Evolutionary conservation across 2,113 vertebrate species (phyloP).

Genomic region (Bos javanicus): DNA sequence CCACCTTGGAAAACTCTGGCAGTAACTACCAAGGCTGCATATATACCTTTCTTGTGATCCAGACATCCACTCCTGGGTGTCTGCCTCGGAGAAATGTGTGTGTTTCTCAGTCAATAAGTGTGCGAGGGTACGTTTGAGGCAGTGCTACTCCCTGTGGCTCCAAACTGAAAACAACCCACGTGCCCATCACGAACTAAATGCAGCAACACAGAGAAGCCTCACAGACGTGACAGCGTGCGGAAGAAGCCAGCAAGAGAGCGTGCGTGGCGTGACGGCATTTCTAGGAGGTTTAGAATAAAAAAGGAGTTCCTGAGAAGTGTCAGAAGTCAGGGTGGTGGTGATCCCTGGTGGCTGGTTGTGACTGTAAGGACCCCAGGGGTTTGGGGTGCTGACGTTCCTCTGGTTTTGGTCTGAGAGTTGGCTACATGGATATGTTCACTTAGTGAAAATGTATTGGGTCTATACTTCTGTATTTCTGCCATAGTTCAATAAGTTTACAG

Average conservation of each 20-base stretch:
- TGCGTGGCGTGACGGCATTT: background rate
- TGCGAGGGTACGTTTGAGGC: accelerated
- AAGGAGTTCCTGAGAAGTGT: background rate
- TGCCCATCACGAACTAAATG: background rate
- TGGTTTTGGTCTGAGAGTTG: background rate
- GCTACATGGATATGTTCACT: background rate
- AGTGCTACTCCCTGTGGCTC: too few relatives aligned
- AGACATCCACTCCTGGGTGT: background rate
- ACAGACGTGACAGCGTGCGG: accelerated
- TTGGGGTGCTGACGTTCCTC: background rate
- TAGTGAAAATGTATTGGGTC: background rate
- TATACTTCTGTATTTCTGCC: background rate
- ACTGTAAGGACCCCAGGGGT: accelerated
- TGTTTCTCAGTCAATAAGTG: background rate
- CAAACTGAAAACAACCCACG: background rate
- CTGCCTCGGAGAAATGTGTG: background rate
- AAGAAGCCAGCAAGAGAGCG: background rate
- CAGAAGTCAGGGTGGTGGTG: background rate
- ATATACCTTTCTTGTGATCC: too few relatives aligned
- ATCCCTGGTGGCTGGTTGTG: background rate
- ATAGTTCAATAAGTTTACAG: background rate
- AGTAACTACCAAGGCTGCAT: background rate
- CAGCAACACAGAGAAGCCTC: background rate
- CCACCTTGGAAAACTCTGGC: background rate
- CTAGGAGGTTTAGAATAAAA: background rate